Base-by-base conservation (phyloP, 2,888 invertebrate genomes). In the Anorthoa munda region DNA sequence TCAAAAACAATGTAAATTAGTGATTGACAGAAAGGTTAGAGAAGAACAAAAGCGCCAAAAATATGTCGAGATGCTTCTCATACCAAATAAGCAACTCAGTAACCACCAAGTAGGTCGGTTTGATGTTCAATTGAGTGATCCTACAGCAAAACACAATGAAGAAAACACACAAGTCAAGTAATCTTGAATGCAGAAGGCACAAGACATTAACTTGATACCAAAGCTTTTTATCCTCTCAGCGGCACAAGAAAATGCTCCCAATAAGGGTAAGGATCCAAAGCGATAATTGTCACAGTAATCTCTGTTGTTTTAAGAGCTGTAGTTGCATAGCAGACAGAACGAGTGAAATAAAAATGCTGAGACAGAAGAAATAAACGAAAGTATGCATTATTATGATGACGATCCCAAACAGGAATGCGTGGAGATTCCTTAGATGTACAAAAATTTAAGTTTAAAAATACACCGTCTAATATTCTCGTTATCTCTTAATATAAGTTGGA, bases 331-430 rank as follows among this genome's bases (percentile, higher is more conserved):
- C 90, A 89, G 86, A 91, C 91, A 88, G 90, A 92, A 91, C 90
- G 92, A 92, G 92, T 90, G 87, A 94, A 95, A 95, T 95, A 95
- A 95, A 95, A 95, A 94, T 89, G 91, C 91, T 87, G 90, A 92
- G 92, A 91, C 93, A 91, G 91, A 93, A 93, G 92, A 94, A 94
- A 95, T 95, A 95, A 95, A 95, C 92, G 93, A 95, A 95, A 95
- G 95, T 94, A 95, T 95, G 94, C 95, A 95, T 95, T 95, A 95
- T 95, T 94, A 93, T 95, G 94, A 95, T 95, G 94, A 95, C 93
- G 92, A 93, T 92, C 93, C 90, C 79, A 89, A 89, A 94, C 87
- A 85, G 86, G 85, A 90, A 91, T 84, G 88, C 77, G 79, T 86
- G 66, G 90, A 91, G 90, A 87, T 82, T 83, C 81, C 71, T 85